Conservation (phyloP, 2,113 vertebrate genomes). For the Daphoenositta chrysoptera region DNA sequence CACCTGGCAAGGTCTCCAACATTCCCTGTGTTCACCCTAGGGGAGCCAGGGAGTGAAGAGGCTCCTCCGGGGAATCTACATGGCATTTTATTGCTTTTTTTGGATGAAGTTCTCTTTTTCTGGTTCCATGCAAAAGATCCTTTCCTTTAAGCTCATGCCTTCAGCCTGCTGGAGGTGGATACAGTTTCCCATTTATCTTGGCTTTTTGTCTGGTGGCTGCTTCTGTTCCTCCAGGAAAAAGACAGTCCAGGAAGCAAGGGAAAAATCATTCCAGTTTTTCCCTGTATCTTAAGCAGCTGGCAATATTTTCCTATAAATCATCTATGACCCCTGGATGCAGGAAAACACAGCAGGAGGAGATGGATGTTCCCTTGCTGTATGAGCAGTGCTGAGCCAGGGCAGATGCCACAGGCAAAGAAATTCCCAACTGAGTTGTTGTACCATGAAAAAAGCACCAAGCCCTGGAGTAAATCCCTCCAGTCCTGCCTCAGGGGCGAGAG, state of each 20-base stretch:
- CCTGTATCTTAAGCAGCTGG: not conserved
- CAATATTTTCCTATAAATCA: not conserved
- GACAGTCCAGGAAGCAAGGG: not conserved
- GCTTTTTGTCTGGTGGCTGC: not conserved
- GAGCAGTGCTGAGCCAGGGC: not conserved
- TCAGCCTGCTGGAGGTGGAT: not conserved
- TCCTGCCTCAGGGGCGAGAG: not conserved
- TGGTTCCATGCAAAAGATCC: not conserved
- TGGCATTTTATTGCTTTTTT: no score
- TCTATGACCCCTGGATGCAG: not conserved
- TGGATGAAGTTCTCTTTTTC: not conserved
- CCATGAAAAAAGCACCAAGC: not conserved
- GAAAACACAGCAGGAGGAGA: fast-evolving
- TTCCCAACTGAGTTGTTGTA: not conserved
- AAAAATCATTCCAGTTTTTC: not conserved
- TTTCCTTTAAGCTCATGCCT: not conserved
- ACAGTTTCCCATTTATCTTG: not conserved
- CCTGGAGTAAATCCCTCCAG: not conserved
- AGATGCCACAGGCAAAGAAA: not conserved
- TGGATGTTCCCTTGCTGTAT: fast-evolving
- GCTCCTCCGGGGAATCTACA: no score
- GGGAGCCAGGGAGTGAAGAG: no score
- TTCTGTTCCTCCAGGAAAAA: not conserved
- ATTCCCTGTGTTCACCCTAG: no score
- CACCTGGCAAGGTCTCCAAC: no score